Base-by-base conservation (phyloP, 2,888 invertebrate genomes). In the Brenthis ino region DNA sequence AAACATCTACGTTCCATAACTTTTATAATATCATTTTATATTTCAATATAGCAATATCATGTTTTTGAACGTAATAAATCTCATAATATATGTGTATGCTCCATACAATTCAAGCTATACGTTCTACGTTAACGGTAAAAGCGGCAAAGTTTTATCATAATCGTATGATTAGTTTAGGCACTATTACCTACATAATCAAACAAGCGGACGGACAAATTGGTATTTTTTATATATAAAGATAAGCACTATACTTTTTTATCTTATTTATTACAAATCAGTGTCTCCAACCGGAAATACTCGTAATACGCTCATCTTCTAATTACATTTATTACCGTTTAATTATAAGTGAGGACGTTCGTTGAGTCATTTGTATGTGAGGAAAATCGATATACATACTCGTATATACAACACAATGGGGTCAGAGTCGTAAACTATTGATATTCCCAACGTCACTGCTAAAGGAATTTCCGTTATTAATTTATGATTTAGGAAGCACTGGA, bases 291-390 rank as follows among this genome's bases (percentile, higher is more conserved):
- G 37, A 37, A 53, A 53, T 13, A n/a, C n/a, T n/a, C n/a, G n/a
- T n/a, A 61, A 20, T 11, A 16, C 20, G 6, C 6, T 16, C 6
- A 4, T 12, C 6, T 48, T 28, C 12, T 61, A 61, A 20, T 61
- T 14, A 51, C 13, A 28, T 51, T 14, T 33, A 11, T n/a, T 51
- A 13, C 37, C n/a, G n/a, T 16, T 53, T 54, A 54, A 43, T 61
- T 51, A 56, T 61, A 53, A 53, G 66, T 48, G 33, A 67, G 56
- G 67, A 61, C 61, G 14, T 43, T 11, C 37, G 11, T 43, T 43
- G 28, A 55, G 53, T 67, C 37, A 58, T 65, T 51, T 43, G 50
- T 61, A 24, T 61, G 61, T 33, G 50, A 67, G 67, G 67, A 67
- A 67, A 67, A 61, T 61, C 63, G 20, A 55, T 67, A 12, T 20